Evolutionary conservation across 2,113 vertebrate species (phyloP).

Genomic region (Aptenodytes patagonicus): DNA sequence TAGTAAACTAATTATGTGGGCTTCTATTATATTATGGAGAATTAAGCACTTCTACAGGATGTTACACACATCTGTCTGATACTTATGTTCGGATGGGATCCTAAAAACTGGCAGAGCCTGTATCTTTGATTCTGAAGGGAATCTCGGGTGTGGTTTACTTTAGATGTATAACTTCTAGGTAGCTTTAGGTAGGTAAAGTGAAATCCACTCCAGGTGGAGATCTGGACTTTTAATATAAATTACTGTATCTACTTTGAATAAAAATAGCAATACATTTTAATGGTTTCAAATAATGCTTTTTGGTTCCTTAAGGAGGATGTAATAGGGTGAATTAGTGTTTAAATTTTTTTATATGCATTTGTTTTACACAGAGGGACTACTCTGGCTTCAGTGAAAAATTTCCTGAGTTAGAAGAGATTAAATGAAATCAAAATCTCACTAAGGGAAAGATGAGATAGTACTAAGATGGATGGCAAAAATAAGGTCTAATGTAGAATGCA

Average conservation of each 20-base stretch:
- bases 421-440: constrained; percentile 5
- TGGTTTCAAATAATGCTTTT: not conserved
- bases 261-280: not conserved
- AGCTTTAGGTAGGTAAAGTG: not conserved
- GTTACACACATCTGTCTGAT: not conserved
- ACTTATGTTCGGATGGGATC: not conserved
- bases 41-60: not conserved
- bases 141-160: not conserved
- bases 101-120: not conserved
- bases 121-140: not conserved
- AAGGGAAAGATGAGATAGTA: not conserved
- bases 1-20: not conserved
- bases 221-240: not conserved
- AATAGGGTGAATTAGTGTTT: not conserved
- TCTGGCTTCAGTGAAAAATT: not conserved
- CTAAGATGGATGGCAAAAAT: not conserved
- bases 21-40: not conserved
- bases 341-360: not conserved
- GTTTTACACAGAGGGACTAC: not conserved
- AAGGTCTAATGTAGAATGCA: not conserved
- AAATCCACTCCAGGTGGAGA: not conserved
- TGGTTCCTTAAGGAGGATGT: not conserved
- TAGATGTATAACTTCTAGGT: not conserved
- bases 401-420: not conserved
- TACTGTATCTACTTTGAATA: not conserved